Evolutionary conservation across 2,888 invertebrate species (phyloP), one percentile per base, ranked within the genome.

Genomic region (Acanthosoma haemorrhoidale): DNA sequence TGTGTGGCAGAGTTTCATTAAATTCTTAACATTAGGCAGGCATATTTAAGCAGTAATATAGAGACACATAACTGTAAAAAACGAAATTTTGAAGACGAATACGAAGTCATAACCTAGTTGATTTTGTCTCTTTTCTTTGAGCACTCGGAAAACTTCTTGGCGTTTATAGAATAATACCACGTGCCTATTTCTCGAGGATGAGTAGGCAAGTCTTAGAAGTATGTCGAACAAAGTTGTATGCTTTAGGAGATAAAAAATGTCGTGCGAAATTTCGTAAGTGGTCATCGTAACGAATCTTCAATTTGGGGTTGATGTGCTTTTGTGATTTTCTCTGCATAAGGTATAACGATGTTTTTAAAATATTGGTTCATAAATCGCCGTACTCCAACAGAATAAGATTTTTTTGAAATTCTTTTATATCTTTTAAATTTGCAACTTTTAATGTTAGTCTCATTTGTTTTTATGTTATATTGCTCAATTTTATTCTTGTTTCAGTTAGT

Each of bases 1-100:
- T 32, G 64, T 13, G n/a, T n/a, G n/a, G n/a, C n/a, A n/a, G n/a
- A n/a, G n/a, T n/a, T n/a, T n/a, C n/a, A n/a, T n/a, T n/a, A n/a
- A n/a, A n/a, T n/a, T n/a, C n/a, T n/a, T n/a, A n/a, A n/a, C n/a
- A n/a, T n/a, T n/a, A n/a, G n/a, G n/a, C n/a, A n/a, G n/a, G n/a
- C 69, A 58, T 32, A 59, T 58, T 38, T 38, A 71, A 34, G 67
- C 64, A 34, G 63, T 57, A 57, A 61, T 58, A 29, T 68, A 21
- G 18, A 60, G 41, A 66, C 67, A 36, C 15, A 60, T 36, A 60
- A 69, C 61, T 15, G 38, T 32, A 61, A 64, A 63, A 38, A 71
- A 43, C 58, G 64, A 51, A 15, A 71, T 32, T 39, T 57, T 66
- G n/a, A n/a, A n/a, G n/a, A n/a, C n/a, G n/a, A n/a, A n/a, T n/a